Conservation (phyloP, 2,797 vertebrate genomes). For the Chelidonichthys spinosus region DNA sequence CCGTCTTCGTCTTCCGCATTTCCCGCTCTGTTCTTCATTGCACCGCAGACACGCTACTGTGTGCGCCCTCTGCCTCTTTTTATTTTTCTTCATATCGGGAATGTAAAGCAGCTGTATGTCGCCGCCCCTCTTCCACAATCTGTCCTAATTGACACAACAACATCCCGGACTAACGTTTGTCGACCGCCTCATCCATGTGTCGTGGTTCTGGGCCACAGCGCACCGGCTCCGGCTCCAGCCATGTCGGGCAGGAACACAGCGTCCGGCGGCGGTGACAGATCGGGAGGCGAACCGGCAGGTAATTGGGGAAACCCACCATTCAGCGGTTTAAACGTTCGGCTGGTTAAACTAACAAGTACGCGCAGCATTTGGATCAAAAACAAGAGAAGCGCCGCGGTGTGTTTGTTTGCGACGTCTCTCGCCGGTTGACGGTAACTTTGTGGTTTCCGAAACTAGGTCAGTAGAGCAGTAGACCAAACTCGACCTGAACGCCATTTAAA, state of each 20-base stretch:
- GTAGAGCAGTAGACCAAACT: slow-evolving; percentile 88
- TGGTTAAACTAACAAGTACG: slow-evolving; percentile 72
- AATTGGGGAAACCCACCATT: slow-evolving; percentile 13
- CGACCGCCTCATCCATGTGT: slow-evolving; percentile 79
- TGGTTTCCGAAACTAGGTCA: slow-evolving; percentile 82
- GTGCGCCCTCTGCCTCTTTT: background rate
- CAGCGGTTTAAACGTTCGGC: background rate
- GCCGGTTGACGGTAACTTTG: too few relatives aligned
- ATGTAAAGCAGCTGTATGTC: slow-evolving; percentile 34
- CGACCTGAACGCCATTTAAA: slow-evolving; percentile 57
- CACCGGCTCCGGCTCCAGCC: slow-evolving; percentile 83
- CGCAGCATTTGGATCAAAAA: too few relatives aligned
- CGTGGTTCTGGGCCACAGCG: slow-evolving; percentile 80
- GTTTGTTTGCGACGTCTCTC: too few relatives aligned
- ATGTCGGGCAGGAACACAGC: slow-evolving; percentile 83
- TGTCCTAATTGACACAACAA: slow-evolving; percentile 15
- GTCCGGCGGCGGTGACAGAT: slow-evolving; percentile 83
- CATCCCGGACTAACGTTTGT: slow-evolving; percentile 24
- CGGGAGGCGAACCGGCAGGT: slow-evolving; percentile 82
- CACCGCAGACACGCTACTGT: slow-evolving; percentile 31
- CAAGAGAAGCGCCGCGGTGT: slow-evolving; percentile 70
- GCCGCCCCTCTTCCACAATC: background rate
- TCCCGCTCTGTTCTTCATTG: slow-evolving; percentile 41
- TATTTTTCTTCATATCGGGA: background rate
- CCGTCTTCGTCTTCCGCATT: slow-evolving; percentile 76